Evolutionary conservation across 2,797 vertebrate genomes (phyloP), one percentile per base, ranked within the genome.

Genomic region (Alectoris magna): DNA sequence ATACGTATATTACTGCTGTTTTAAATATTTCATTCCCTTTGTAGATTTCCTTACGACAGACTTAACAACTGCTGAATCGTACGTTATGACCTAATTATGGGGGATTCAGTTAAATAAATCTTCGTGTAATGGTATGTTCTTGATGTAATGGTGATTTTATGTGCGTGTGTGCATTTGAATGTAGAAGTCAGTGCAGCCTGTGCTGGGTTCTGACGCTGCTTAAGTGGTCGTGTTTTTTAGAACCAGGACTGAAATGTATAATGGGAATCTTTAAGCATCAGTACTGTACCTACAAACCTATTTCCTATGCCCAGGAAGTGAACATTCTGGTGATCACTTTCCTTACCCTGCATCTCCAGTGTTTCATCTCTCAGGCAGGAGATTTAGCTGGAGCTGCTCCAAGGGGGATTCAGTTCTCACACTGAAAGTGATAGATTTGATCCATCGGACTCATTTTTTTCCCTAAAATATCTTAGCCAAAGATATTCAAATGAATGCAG

Each of bases 1-100:
- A 41, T 96, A 88, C 91, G 91, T 94, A 94, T 90, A 82, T 95
- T 93, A 88, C 90, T 93, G 36, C 93, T 87, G 73, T 83, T 96
- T 94, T 90, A 97, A 97, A 94, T 94, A 91, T 94, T 97, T 96
- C 72, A 84, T 93, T 96, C 92, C 59, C 80, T 92, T 93, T 95
- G 82, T 90, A 95, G 88, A 80, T 78, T 96, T 80, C 56, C 89
- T 96, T 90, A 88, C 2, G 39, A 70, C 91, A 81, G 83, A 75
- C 91, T 95, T 94, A 96, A 91, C 89, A 95, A 91, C 87, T 75
- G 88, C 92, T 94, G 95, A 86, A 94, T 96, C 92, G 91, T 87
- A 63, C 44, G 71, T 91, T 85, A 66, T 96, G 85, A 93, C 71
- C 81, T 96, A 95, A 96, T 96, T 95, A 95, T 79, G 91, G 75